These are phyloP conservation scores for Antedon mediterranea DNA, from an alignment of 53 echinoderm and acorn worm species.

Conservation along the genomic window DNA sequence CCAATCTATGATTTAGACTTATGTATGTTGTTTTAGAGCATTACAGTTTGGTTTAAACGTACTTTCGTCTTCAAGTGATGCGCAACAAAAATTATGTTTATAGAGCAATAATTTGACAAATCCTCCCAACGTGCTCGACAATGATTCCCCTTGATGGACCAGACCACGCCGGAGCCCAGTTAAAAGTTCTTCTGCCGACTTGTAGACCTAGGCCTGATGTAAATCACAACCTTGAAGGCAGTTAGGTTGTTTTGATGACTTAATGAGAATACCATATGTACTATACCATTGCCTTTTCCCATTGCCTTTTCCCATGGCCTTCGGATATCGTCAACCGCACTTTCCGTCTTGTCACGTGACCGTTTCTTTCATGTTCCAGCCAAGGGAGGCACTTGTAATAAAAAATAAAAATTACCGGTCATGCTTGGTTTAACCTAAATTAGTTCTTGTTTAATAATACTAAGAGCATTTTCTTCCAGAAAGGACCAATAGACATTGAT, in stretches of 20 bases:
- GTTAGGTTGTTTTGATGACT: neutral
- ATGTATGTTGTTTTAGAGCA: too few species aligned
- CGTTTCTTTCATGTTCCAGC: neutral
- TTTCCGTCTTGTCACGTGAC: neutral
- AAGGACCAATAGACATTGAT: too few species aligned
- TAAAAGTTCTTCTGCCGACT: neutral
- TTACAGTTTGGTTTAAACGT: too few species aligned
- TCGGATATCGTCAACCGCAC: neutral
- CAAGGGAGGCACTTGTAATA: neutral
- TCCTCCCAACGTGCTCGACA: neutral
- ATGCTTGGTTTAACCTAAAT: neutral
- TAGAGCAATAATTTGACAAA: neutral
- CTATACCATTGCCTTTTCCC: neutral
- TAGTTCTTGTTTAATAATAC: too few species aligned
- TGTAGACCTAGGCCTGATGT: neutral
- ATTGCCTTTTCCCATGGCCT: neutral
- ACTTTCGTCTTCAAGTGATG: too few species aligned
- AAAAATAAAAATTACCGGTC: neutral
- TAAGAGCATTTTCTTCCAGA: too few species aligned
- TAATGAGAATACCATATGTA: neutral
- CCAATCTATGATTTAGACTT: too few species aligned
- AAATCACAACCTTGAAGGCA: slow-evolving; percentile 1
- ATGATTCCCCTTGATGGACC: neutral
- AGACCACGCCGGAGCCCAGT: neutral
- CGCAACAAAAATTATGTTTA: neutral